Conservation (phyloP, 2,113 vertebrate species). For the Grammomys dolichurus region DNA sequence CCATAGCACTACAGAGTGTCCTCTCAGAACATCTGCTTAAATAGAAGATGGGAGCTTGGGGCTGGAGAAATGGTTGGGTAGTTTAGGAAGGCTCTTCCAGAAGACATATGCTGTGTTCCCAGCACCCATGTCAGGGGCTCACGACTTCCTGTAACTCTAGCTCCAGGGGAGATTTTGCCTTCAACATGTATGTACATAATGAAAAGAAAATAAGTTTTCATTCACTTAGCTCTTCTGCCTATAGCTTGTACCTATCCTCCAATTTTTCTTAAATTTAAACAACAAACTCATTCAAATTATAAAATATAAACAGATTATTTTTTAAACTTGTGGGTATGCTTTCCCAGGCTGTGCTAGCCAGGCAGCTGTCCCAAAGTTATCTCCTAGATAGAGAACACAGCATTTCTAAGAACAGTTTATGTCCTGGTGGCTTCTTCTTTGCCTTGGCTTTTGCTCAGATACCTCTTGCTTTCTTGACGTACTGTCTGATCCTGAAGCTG, state of each 20-base stretch:
- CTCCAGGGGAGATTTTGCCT: not conserved
- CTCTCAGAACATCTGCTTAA: not conserved
- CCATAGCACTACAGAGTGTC: not conserved
- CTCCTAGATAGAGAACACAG: not conserved
- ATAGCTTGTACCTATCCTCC: not conserved
- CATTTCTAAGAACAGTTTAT: not conserved
- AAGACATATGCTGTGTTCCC: not conserved
- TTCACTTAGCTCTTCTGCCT: conserved; percentile 17
- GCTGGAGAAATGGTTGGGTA: not conserved
- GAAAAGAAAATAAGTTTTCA: not conserved
- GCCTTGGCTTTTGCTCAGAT: not conserved
- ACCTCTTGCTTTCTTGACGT: not conserved
- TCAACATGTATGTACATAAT: not conserved
- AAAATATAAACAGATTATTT: not conserved
- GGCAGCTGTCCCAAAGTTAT: not conserved
- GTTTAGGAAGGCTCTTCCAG: not conserved
- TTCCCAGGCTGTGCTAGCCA: not conserved
- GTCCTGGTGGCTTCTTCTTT: not conserved
- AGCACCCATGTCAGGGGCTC: not conserved
- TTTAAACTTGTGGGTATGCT: not conserved
- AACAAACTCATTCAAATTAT: not conserved
- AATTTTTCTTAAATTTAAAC: not conserved
- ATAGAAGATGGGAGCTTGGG: not conserved
- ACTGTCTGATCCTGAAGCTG: not conserved
- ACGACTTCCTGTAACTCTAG: not conserved